phyloP scores from a whole-genome alignment of 37 sponge, comb jelly and placozoan species.

The Oopsacas minuta region DNA sequence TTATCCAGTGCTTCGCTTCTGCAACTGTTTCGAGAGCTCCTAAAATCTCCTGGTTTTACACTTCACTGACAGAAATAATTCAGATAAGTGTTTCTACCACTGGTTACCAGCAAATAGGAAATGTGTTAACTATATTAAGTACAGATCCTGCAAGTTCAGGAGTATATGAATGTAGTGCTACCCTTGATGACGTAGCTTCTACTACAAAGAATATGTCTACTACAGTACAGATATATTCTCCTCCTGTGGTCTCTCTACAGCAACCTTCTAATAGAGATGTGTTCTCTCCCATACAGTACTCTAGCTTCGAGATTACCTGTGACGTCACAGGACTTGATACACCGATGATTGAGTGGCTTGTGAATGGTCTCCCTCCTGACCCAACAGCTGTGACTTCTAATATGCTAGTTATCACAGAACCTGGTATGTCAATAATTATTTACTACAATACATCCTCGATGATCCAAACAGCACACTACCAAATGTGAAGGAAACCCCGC shows the following conservation, averaged over 20 bases:
- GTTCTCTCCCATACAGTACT: neutral
- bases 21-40: neutral
- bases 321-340: neutral
- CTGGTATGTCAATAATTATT: no score
- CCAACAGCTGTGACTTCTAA: neutral
- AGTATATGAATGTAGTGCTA: neutral
- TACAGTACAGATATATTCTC: neutral
- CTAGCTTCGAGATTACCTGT: neutral
- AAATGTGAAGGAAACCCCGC: no score
- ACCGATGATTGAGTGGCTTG: neutral
- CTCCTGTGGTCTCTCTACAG: neutral
- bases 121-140: neutral
- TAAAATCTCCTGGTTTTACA: neutral
- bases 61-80: neutral
- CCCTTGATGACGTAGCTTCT: neutral
- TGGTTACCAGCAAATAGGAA: neutral
- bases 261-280: neutral
- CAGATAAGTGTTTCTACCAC: neutral
- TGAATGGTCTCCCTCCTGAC: neutral
- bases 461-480: no score
- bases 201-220: neutral
- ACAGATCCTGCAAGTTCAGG: neutral
- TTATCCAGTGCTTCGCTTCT: conserved; percentile 1
- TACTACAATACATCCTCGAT: no score
- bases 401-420: no score